Evolutionary conservation across 2,113 vertebrate genomes (phyloP).

Genomic region (Macroglossus sobrinus): DNA sequence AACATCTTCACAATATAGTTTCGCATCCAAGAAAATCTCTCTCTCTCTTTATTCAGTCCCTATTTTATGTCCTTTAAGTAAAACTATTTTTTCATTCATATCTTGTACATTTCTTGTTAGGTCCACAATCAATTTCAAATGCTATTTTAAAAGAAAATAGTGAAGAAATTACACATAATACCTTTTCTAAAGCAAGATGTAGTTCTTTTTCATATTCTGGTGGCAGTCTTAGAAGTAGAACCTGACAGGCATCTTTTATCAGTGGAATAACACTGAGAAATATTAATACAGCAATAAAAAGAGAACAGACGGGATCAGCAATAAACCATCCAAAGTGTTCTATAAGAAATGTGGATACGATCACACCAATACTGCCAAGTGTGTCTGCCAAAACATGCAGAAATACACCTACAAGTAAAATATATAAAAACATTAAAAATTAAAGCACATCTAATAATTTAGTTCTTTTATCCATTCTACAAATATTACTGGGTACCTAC

Average conservation of each 20-base stretch:
- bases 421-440: slow-evolving; percentile 42
- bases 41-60: background rate
- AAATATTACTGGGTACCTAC: slow-evolving; percentile 4
- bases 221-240: slow-evolving; percentile 92
- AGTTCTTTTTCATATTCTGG: slow-evolving; percentile 94
- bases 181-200: slow-evolving; percentile 94
- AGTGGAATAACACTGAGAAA: slow-evolving; percentile 97
- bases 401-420: slow-evolving; percentile 90
- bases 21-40: background rate
- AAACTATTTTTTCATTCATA: slow-evolving; percentile 28
- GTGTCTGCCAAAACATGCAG: slow-evolving; percentile 98
- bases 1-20: background rate
- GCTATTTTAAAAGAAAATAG: slow-evolving; percentile 34
- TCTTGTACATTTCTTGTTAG: background rate
- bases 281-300: slow-evolving; percentile 96
- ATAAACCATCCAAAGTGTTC: slow-evolving; percentile 98
- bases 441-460: slow-evolving; percentile 12
- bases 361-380: slow-evolving; percentile 96
- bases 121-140: slow-evolving; percentile 10
- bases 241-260: slow-evolving; percentile 95
- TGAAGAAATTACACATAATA: slow-evolving; percentile 69
- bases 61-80: background rate
- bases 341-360: slow-evolving; percentile 97
- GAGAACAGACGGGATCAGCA: slow-evolving; percentile 97
- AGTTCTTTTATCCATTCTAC: background rate